Evolutionary conservation across 1,140 invertebrate species (phyloP).

Genomic region (Atta cephalotes): DNA sequence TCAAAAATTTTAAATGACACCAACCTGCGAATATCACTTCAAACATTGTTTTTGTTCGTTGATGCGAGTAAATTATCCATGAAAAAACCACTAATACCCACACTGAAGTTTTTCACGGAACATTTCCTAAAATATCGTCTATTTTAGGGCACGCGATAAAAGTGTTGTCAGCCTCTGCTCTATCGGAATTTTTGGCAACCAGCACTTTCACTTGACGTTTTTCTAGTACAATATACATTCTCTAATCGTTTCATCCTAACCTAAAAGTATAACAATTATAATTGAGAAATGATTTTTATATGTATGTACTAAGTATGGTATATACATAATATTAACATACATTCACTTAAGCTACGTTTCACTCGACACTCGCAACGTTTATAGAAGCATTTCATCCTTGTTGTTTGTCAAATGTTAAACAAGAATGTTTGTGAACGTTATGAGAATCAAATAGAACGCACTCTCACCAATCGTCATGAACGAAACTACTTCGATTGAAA

Average conservation of each 20-base stretch:
- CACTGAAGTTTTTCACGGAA: not conserved
- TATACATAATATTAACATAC: too few species aligned
- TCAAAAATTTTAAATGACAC: not conserved
- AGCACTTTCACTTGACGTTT: constrained; percentile 79
- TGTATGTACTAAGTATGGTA: not conserved
- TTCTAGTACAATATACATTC: constrained; percentile 70
- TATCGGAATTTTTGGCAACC: constrained; percentile 25
- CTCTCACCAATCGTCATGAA: not conserved
- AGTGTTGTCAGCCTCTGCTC: constrained; percentile 20
- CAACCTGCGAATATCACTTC: not conserved
- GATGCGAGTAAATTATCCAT: not conserved
- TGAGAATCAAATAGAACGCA: too few species aligned
- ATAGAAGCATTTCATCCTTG: too few species aligned
- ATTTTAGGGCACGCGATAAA: not conserved
- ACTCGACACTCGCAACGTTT: too few species aligned
- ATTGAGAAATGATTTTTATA: not conserved
- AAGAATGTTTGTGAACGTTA: too few species aligned
- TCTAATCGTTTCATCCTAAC: constrained; percentile 64
- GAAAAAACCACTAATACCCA: not conserved
- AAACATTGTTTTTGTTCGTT: not conserved
- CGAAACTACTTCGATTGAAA: not conserved
- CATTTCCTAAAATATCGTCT: not conserved
- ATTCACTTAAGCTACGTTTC: too few species aligned
- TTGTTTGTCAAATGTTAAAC: too few species aligned
- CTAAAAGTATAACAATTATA: constrained; percentile 61